Percentiles rank a stretch among this genome's conserved stretches.
These are phyloP conservation scores for Rhinella marina DNA, from an alignment of 2,797 vertebrate genomes.

Conservation along the genomic window DNA sequence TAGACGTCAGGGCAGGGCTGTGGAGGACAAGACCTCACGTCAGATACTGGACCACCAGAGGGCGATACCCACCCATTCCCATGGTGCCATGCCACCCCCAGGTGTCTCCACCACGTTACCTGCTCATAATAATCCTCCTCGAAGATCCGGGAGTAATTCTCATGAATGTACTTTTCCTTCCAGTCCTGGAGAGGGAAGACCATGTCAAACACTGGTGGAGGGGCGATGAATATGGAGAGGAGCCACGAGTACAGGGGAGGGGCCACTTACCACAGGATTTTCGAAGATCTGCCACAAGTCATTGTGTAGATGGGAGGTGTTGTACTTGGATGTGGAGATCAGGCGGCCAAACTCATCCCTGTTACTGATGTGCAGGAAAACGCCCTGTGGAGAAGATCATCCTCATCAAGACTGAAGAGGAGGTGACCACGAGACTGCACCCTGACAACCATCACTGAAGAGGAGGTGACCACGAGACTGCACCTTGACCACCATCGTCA, in stretches of 20 bases:
- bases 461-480: background rate
- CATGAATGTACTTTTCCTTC: conserved; percentile 85
- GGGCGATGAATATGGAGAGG: background rate
- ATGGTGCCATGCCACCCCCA: background rate
- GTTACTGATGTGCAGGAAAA: conserved; percentile 88
- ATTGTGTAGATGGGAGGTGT: conserved; percentile 81
- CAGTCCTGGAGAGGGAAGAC: conserved; percentile 78
- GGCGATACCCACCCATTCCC: background rate
- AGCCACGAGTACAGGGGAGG: background rate
- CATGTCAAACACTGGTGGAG: background rate
- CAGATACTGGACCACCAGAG: background rate
- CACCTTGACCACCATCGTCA: background rate
- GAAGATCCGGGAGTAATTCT: conserved; percentile 84
- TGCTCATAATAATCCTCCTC: conserved; percentile 76
- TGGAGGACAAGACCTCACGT: background rate
- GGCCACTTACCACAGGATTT: conserved; percentile 80
- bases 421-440: background rate
- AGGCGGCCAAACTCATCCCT: conserved; percentile 85
- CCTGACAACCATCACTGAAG: no score
- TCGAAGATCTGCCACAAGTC: conserved; percentile 93
- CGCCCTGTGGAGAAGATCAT: conserved; percentile 71
- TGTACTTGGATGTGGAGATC: conserved; percentile 79
- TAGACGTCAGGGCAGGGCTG: conserved; percentile 87
- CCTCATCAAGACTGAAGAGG: background rate
- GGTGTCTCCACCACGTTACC: conserved; percentile 67